Conservation (phyloP, 1,140 invertebrate species). For the Oreohelix idahoensis region DNA sequence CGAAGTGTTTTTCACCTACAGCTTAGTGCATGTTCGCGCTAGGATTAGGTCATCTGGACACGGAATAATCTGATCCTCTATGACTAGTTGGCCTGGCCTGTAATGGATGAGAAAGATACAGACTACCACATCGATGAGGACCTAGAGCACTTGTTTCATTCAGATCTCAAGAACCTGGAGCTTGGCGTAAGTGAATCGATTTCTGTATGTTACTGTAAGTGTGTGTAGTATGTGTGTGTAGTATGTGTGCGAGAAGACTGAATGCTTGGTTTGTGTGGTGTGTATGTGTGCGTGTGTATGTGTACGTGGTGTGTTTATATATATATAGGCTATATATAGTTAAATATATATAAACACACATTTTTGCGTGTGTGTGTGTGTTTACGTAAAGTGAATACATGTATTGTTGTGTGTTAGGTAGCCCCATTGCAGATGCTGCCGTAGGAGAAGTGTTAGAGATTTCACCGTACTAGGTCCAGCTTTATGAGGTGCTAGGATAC, state of each 20-base stretch:
- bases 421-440: too few species aligned
- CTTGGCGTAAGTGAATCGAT: constrained; percentile 18
- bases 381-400: too few species aligned
- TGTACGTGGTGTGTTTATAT: not conserved
- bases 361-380: not conserved
- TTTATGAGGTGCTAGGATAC: too few species aligned
- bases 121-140: constrained; percentile 29
- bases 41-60: not conserved
- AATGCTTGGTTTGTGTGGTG: not conserved
- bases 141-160: constrained; percentile 13
- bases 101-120: not conserved
- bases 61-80: not conserved
- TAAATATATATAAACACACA: too few species aligned
- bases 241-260: not conserved
- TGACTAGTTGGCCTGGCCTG: not conserved
- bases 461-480: too few species aligned
- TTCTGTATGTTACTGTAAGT: not conserved
- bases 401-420: too few species aligned
- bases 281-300: constrained; percentile 14
- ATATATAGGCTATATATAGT: not conserved
- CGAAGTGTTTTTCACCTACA: not conserved
- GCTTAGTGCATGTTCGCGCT: not conserved
- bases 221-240: not conserved
- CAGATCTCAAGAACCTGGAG: not conserved
- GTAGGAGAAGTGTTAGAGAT: too few species aligned